Evolutionary conservation across 2,888 invertebrate genomes (phyloP).

Genomic region (Nudaria mundana): DNA sequence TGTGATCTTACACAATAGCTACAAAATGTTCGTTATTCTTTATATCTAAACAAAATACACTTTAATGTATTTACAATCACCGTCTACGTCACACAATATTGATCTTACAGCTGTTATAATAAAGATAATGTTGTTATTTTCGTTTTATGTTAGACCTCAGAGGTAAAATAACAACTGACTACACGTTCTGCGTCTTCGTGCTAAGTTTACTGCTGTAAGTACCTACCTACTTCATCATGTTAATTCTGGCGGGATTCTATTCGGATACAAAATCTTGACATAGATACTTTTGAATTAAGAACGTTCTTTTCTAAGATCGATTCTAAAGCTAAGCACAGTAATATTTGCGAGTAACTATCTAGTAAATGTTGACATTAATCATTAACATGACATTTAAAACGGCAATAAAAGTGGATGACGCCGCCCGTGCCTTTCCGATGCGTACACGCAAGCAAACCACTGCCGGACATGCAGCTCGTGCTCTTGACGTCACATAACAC

Average conservation of each 20-base stretch:
- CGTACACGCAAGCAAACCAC: constrained; percentile 27
- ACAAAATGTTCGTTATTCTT: constrained; percentile 36
- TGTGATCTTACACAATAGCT: constrained; percentile 14
- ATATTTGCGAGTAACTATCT: no score
- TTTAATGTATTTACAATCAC: constrained; percentile 29
- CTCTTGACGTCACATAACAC: constrained; percentile 19
- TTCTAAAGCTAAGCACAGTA: no score
- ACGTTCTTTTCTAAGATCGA: no score
- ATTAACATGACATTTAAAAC: constrained; percentile 66
- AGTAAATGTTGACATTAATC: constrained; percentile 59
- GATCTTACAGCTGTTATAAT: constrained; percentile 45
- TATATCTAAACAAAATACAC: constrained; percentile 33
- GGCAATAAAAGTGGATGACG: constrained; percentile 45
- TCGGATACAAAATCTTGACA: no score
- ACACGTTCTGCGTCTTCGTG: no score
- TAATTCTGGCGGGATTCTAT: no score
- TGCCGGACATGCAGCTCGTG: constrained; percentile 4
- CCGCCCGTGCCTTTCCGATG: constrained; percentile 16
- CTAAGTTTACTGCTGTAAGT: no score
- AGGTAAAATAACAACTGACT: no score
- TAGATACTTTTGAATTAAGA: no score
- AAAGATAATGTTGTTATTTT: constrained; percentile 11
- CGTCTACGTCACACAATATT: constrained; percentile 39
- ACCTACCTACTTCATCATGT: no score
- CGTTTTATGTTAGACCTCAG: neutral